A percentile compares a stretch with the other conserved stretches of the same genome.
Evolutionary conservation across 2,797 vertebrate genomes (phyloP).

Genomic region (Enteromius mattozi): DNA sequence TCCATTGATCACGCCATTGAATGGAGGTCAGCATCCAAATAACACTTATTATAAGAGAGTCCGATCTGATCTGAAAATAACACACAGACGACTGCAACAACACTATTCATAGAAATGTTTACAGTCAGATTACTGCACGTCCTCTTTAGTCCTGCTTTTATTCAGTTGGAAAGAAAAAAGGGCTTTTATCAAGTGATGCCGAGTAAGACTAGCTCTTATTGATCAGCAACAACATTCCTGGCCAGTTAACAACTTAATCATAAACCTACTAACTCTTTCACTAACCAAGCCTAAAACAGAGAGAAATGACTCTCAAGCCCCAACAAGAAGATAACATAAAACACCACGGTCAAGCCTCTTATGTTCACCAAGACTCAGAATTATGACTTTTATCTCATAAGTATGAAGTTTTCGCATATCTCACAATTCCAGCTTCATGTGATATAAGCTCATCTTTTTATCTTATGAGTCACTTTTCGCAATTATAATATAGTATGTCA

Average conservation of each 20-base stretch:
- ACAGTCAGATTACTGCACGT: background rate
- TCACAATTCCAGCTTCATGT: no score
- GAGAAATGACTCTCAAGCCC: background rate
- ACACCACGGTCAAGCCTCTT: background rate
- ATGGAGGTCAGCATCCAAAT: slow-evolving; percentile 68
- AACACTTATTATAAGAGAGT: background rate
- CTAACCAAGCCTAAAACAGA: background rate
- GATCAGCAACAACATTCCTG: no score
- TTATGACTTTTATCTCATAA: no score
- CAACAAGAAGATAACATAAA: background rate
- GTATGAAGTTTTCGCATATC: no score
- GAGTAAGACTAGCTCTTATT: no score
- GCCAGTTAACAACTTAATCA: background rate
- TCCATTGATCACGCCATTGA: slow-evolving; percentile 76
- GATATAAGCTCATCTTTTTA: no score
- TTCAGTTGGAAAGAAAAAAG: no score
- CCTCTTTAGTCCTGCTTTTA: no score
- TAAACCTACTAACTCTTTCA: background rate
- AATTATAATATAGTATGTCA: background rate
- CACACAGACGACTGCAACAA: background rate
- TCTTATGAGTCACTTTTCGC: no score
- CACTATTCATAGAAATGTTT: background rate
- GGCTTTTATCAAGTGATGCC: background rate
- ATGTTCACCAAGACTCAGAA: no score
- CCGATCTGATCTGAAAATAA: background rate